Base-by-base conservation (phyloP, 2,113 vertebrate genomes). In the Phalacrocorax pelagicus region DNA sequence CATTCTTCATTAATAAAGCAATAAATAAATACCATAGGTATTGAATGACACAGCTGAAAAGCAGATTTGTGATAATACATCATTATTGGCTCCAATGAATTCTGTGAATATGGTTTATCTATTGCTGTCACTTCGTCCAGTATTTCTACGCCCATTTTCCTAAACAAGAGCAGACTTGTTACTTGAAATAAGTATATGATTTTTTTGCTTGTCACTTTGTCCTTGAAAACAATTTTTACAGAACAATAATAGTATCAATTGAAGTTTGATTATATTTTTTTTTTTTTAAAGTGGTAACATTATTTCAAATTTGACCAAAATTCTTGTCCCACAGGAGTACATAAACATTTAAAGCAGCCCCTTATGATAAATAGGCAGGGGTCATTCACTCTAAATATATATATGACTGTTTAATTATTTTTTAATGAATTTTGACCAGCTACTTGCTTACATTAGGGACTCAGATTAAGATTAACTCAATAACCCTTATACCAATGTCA, bases 251-350 rank as follows among this genome's bases (percentile, higher is more conserved):
- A 71, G 27, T 34, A 10, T 10, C 29, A 67, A 51, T 4, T 46
- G 40, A 81, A 86, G 4, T 54, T n/a, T 17, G 8, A 46, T 34
- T 54, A 36, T 34, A 70, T 22, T 20, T 4, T 30, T 55, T 11
- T 57, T 22, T 26, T 4, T 30, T 55, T 10, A 57, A 0, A 70
- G 4, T 2, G 2, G 2, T 4, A 36, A 69, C 9, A 5, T 83
- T 65, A 61, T 57, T 66, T 93, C 26, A 91, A 79, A 63, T 46
- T 24, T 69, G 52, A 71, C 52, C 13, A 38, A 61, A 70, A 63
- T 5, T 57, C 6, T 44, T 18, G 5, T 49, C 44, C 40, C 42
- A 52, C 11, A 69, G 11, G 87, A 72, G 19, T 19, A 69, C 2
- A 55, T 36, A 78, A 66, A 62, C 6, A 70, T 30, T 20, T 71